These are phyloP conservation scores for Drosophila lowei DNA, from an alignment of 1,140 invertebrate genomes.

Conservation along the genomic window DNA sequence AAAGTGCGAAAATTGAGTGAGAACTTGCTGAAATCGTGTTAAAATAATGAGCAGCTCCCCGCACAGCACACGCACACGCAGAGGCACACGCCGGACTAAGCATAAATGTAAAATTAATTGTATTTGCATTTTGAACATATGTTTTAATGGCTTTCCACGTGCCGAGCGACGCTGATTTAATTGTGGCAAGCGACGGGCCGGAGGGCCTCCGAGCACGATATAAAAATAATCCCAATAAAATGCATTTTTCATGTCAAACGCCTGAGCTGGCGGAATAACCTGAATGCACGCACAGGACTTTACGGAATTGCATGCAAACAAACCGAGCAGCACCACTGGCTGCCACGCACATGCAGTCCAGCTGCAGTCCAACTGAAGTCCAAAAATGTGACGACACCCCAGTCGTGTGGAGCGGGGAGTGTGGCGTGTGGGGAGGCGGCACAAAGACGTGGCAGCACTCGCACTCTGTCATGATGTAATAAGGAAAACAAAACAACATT, in stretches of 20 bases:
- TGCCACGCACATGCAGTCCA: conserved; percentile 23
- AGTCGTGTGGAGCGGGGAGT: background rate
- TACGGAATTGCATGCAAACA: conserved; percentile 78
- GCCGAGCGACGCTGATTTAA: conserved; percentile 45
- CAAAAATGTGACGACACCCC: conserved; percentile 9
- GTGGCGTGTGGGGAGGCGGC: background rate
- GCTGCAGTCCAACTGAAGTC: conserved; percentile 32
- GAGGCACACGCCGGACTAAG: conserved; percentile 32
- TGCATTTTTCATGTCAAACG: conserved; percentile 81
- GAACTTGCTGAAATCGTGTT: conserved; percentile 39
- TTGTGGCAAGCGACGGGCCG: conserved; percentile 23
- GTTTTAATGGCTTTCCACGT: conserved; percentile 35
- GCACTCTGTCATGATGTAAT: conserved; percentile 59
- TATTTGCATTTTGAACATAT: conserved; percentile 66
- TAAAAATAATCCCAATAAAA: conserved; percentile 82
- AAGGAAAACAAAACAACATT: conserved; percentile 57
- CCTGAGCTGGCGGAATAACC: conserved; percentile 79
- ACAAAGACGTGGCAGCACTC: conserved; percentile 1
- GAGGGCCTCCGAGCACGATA: conserved; percentile 47
- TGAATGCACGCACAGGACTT: conserved; percentile 80
- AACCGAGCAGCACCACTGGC: conserved; percentile 46
- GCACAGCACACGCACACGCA: no score
- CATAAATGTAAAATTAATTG: conserved; percentile 77
- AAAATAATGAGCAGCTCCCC: conserved; percentile 15
- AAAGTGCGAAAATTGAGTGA: conserved; percentile 69